Percentiles rank a stretch among this genome's conserved stretches.
These are phyloP conservation scores for Listronotus bonariensis DNA, from an alignment of 1,140 invertebrate genomes.

Conservation along the genomic window DNA sequence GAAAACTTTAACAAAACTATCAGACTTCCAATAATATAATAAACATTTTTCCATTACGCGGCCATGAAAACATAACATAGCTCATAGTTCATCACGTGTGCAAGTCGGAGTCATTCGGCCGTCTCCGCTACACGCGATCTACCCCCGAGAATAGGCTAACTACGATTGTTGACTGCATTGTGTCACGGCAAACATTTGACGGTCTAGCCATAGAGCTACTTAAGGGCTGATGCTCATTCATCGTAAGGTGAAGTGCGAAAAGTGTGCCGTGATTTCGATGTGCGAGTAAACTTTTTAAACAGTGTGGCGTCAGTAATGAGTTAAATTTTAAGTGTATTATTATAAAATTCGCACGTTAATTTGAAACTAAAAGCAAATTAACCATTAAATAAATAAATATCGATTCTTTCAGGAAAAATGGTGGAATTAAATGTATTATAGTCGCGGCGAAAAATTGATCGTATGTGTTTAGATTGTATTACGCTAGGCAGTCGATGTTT, in stretches of 20 bases:
- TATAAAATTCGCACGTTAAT: too few species aligned
- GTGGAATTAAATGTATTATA: constrained; percentile 27
- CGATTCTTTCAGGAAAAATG: constrained; percentile 31
- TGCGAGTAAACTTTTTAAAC: background rate
- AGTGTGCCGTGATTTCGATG: constrained; percentile 5
- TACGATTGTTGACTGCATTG: constrained; percentile 26
- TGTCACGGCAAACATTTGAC: constrained; percentile 5
- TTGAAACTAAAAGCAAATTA: too few species aligned
- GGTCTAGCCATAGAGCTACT: constrained; percentile 2
- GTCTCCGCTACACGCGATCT: constrained; percentile 19
- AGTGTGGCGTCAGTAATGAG: too few species aligned
- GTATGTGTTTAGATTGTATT: constrained; percentile 19
- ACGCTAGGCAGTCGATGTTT: background rate
- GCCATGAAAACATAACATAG: too few species aligned
- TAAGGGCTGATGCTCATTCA: constrained; percentile 15
- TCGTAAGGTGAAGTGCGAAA: constrained; percentile 13
- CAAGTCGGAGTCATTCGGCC: constrained; percentile 11
- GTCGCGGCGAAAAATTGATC: constrained; percentile 18
- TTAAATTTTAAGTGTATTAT: too few species aligned
- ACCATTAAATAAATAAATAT: constrained; percentile 6
- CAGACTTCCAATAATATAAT: background rate
- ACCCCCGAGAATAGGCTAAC: constrained; percentile 13
- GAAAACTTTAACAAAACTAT: too few species aligned
- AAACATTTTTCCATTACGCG: too few species aligned
- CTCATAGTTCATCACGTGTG: constrained; percentile 10